phyloP scores from a whole-genome alignment of 2,797 vertebrate genomes.

The Notolepis coatsorum region DNA sequence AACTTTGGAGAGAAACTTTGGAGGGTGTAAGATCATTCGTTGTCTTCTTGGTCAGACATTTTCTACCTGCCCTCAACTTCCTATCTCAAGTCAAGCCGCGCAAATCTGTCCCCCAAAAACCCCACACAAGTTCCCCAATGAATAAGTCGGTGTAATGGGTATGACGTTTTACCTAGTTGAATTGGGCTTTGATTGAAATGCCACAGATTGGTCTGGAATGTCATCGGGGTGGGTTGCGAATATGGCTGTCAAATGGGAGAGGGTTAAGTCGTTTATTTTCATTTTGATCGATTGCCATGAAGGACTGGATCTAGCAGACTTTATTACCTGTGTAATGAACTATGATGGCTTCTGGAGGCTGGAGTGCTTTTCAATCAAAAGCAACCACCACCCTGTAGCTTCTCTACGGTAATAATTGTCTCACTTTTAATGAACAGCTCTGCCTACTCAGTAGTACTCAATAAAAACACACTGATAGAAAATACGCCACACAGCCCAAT shows the following conservation, averaged over 20 bases:
- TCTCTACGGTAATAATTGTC: conserved; percentile 40
- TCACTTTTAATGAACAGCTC: conserved; percentile 59
- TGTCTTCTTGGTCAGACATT: no score
- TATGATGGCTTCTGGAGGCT: conserved; percentile 65
- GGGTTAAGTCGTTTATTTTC: conserved; percentile 58
- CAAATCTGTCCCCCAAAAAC: background rate
- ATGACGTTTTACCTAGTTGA: conserved; percentile 18
- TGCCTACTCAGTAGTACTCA: conserved; percentile 25
- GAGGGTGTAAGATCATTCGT: no score
- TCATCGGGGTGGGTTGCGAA: conserved; percentile 36
- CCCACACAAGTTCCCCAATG: conserved; percentile 4
- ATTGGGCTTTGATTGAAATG: conserved; percentile 41
- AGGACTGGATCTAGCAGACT: conserved; percentile 51
- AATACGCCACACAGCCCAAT: background rate
- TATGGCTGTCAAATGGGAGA: conserved; percentile 30
- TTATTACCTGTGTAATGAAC: conserved; percentile 74
- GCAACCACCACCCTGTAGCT: background rate
- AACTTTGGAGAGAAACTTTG: conserved; percentile 5
- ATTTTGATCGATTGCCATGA: conserved; percentile 62
- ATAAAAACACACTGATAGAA: conserved; percentile 12
- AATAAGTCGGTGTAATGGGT: conserved; percentile 29
- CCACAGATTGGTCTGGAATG: conserved; percentile 34
- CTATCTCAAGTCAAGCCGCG: background rate
- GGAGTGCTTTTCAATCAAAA: conserved; percentile 35
- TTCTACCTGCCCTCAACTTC: background rate